phyloP scores from a whole-genome alignment of 37 sponge, comb jelly and placozoan genomes.

The Oscarella lobularis region DNA sequence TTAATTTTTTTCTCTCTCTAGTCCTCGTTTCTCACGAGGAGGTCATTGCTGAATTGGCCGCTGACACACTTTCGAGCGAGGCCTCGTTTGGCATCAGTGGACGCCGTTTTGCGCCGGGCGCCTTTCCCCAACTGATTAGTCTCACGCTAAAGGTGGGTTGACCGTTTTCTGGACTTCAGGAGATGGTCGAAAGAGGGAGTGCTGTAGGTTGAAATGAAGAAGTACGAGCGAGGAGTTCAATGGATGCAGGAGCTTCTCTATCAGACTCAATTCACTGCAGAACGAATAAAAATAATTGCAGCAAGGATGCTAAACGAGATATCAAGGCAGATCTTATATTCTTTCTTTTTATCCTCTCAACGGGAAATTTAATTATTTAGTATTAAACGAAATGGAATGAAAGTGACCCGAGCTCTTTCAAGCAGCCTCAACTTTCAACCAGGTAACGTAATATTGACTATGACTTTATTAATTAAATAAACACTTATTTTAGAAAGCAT shows the following conservation, averaged over 20 bases:
- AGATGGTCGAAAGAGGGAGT: background rate
- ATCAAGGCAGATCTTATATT: background rate
- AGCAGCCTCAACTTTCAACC: background rate
- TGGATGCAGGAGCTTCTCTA: conserved; percentile 54
- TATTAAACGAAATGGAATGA: background rate
- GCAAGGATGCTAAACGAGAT: conserved; percentile 59
- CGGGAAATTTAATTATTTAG: background rate
- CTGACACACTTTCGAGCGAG: background rate
- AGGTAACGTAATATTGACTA: background rate
- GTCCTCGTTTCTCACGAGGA: conserved; percentile 5
- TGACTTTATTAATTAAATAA: background rate
- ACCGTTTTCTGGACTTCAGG: background rate
- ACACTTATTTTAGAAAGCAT: background rate
- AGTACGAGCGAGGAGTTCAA: conserved; percentile 52
- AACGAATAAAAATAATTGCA: conserved; percentile 37
- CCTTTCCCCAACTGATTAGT: background rate
- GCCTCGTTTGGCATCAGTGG: background rate
- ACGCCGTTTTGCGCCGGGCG: background rate
- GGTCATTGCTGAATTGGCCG: background rate
- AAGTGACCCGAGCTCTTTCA: background rate
- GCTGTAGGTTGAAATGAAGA: conserved; percentile 39
- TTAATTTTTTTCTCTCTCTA: background rate
- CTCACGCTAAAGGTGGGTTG: background rate
- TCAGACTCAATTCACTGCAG: conserved; percentile 34
- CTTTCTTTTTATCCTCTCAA: no score